Base-by-base conservation (phyloP, 53 echinoderm and acorn worm genomes). In the Zoroaster sp. region DNA sequence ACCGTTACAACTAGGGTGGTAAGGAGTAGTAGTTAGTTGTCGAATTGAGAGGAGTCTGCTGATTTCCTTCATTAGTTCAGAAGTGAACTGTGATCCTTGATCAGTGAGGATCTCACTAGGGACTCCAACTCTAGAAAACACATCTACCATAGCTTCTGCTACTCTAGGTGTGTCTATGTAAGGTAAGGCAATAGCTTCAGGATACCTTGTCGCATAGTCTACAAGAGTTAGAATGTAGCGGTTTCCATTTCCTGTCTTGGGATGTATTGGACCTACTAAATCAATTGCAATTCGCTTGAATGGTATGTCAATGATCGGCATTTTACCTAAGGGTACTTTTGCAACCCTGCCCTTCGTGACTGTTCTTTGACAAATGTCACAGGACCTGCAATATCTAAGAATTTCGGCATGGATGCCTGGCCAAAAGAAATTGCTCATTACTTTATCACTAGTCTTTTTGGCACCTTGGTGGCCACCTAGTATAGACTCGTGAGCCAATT, bases 361-460 rank as follows among this genome's bases (percentile, higher is more conserved):
- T 7, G 93, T 79, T 9, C 88, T 31, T 40, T 87, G 92, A 17
- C 88, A 92, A 2, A 74, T 75, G 41, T 89, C 93, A 44, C 90
- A 93, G 5, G 93, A 93, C 34, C 81, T 46, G 23, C 93, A 93
- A 31, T 87, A 90, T 72, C 93, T 52, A 4, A 40, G 10, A 2
- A 81, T 53, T 30, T 93, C 93, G 1, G 90, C 44, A 63, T 80
- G 73, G 5, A 87, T 33, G 18, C 93, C 93, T 0, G 89, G 74
- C 94, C 89, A 91, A 36, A 83, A 94, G 39, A 94, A 94, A 40
- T 90, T 77, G 5, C 63, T 42, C 21, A 83, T 9, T 5, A 94
- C 40, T 38, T 87, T 91, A 55, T 94, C 91, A 40, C 52, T 17
- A 13, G 94, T 91, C 68, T 89, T 91, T 33, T 91, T 59, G 18